Evolutionary conservation across 1,140 invertebrate genomes (phyloP).

Genomic region (Nasonia giraulti): DNA sequence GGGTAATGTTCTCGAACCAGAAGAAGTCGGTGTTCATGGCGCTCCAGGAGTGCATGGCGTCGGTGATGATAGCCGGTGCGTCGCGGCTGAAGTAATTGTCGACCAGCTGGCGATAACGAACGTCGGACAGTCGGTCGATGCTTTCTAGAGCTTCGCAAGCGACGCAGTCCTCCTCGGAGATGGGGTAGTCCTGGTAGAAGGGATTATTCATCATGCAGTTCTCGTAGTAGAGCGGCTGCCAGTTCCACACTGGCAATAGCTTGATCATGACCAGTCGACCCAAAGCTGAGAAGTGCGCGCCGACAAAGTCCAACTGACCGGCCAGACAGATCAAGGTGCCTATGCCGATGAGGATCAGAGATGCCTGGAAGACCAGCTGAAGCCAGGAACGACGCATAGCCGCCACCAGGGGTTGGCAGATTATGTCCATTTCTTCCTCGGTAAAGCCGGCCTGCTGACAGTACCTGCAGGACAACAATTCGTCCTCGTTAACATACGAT

Average conservation of each 20-base stretch:
- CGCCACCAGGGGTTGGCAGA: conserved; percentile 79
- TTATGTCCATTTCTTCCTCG: conserved; percentile 80
- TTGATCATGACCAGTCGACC: conserved; percentile 80
- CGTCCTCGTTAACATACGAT: background rate
- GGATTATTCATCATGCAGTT: conserved; percentile 83
- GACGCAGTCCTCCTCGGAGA: conserved; percentile 77
- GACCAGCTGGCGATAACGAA: conserved; percentile 79
- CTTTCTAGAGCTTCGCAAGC: conserved; percentile 78
- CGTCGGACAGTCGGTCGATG: conserved; percentile 79
- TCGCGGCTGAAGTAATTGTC: conserved; percentile 82
- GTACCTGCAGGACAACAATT: conserved; percentile 73
- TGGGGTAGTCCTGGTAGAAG: conserved; percentile 75
- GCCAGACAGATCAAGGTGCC: conserved; percentile 71
- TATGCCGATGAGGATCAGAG: conserved; percentile 71
- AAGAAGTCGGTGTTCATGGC: conserved; percentile 79
- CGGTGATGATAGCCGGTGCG: conserved; percentile 82
- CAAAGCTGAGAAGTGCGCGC: conserved; percentile 77
- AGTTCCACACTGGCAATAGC: conserved; percentile 85
- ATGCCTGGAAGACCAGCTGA: conserved; percentile 74
- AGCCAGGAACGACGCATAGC: conserved; percentile 77
- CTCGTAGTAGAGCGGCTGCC: conserved; percentile 85
- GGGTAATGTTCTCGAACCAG: conserved; percentile 81
- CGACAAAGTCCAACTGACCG: conserved; percentile 73
- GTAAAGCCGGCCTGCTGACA: conserved; percentile 81
- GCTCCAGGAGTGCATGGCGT: conserved; percentile 82